These are phyloP conservation scores for Apocrypta bakeri DNA, from an alignment of 1,140 invertebrate species.

Conservation along the genomic window DNA sequence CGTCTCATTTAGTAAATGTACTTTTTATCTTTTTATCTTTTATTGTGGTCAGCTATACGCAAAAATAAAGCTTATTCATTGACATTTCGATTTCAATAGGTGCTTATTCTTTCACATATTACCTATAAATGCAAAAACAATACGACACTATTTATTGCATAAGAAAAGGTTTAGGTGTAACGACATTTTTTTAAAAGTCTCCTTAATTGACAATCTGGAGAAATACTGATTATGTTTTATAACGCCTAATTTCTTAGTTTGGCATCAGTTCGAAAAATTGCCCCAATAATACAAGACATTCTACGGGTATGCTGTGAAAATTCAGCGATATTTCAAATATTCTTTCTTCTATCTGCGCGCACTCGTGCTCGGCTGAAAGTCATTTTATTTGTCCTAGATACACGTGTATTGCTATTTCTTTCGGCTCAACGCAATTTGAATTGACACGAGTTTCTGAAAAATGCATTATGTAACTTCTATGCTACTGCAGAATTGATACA, in stretches of 20 bases:
- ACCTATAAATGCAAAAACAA: not conserved
- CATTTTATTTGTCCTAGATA: too few relatives aligned
- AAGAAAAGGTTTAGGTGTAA: too few relatives aligned
- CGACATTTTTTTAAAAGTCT: too few relatives aligned
- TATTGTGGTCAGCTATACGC: conserved; percentile 32
- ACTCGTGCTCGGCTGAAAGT: too few relatives aligned
- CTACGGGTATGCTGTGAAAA: not conserved
- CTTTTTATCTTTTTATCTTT: not conserved
- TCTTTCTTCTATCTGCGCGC: too few relatives aligned
- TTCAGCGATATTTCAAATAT: not conserved
- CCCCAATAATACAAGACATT: not conserved
- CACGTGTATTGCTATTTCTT: too few relatives aligned
- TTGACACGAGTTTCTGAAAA: too few relatives aligned
- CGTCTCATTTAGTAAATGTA: conserved; percentile 29
- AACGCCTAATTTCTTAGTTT: not conserved
- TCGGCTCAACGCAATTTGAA: too few relatives aligned
- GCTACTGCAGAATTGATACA: too few relatives aligned
- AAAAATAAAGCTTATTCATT: conserved; percentile 19
- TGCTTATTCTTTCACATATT: not conserved
- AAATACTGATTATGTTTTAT: too few relatives aligned
- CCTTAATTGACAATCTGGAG: too few relatives aligned
- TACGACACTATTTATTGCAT: not conserved
- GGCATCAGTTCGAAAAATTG: not conserved
- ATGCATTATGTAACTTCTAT: too few relatives aligned
- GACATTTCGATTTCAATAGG: not conserved